Conservation (phyloP, 1,140 invertebrate genomes). For the Fopius arisanus region DNA sequence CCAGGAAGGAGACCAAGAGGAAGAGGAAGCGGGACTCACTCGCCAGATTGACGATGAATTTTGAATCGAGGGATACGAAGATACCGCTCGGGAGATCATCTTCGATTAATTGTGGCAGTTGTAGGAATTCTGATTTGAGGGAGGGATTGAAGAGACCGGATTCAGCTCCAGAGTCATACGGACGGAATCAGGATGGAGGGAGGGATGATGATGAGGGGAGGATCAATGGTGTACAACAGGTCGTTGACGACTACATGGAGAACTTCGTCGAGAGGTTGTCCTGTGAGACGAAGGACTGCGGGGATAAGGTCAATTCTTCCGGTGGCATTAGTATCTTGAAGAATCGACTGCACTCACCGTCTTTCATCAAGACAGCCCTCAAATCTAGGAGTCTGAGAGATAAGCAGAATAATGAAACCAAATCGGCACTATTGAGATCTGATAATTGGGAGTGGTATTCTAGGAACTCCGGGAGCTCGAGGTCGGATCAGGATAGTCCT, state of each 20-base stretch:
- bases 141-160: slow-evolving; percentile 39
- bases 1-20: slow-evolving; percentile 53
- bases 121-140: slow-evolving; percentile 16
- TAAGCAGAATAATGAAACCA: slow-evolving; percentile 50
- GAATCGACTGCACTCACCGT: slow-evolving; percentile 67
- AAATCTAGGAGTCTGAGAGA: slow-evolving; percentile 60
- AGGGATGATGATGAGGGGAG: neutral
- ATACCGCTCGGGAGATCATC: slow-evolving; percentile 46
- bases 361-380: slow-evolving; percentile 71
- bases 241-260: neutral
- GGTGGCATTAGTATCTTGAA: slow-evolving; percentile 38
- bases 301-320: neutral
- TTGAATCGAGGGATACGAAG: slow-evolving; percentile 31
- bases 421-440: slow-evolving; percentile 37
- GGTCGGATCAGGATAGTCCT: slow-evolving; percentile 31
- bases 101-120: slow-evolving; percentile 42
- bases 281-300: neutral
- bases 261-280: neutral
- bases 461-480: slow-evolving; percentile 37
- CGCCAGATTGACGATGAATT: slow-evolving; percentile 26
- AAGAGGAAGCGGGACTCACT: slow-evolving; percentile 58
- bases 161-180: slow-evolving; percentile 42
- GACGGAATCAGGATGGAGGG: slow-evolving; percentile 28
- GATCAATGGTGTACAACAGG: slow-evolving; percentile 23
- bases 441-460: slow-evolving; percentile 54